Conservation (phyloP, 2,797 vertebrate species). For the Peromyscus aztecus region DNA sequence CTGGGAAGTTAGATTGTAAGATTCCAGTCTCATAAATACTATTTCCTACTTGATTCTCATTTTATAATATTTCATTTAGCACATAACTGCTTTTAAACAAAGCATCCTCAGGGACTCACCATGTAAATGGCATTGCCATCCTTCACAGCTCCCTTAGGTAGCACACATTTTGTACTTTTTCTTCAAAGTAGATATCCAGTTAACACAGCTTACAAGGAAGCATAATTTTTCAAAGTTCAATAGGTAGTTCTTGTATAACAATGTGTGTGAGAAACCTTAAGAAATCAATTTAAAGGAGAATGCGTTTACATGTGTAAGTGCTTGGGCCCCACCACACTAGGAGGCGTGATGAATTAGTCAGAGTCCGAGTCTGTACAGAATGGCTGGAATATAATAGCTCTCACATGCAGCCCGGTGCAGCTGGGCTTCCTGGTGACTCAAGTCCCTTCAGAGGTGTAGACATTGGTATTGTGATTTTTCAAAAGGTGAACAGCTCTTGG, state of each 20-base stretch:
- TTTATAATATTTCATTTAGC: background rate
- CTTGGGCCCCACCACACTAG: rapidly evolving
- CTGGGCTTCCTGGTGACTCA: background rate
- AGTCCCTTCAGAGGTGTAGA: slow-evolving; percentile 7
- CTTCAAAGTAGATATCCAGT: slow-evolving; percentile 13
- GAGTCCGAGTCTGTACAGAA: background rate
- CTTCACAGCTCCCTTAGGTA: background rate
- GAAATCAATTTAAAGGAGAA: background rate
- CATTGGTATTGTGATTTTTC: slow-evolving; percentile 38
- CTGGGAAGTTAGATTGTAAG: background rate
- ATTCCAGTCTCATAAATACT: background rate
- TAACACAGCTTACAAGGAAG: background rate
- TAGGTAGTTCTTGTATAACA: background rate
- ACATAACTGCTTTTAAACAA: background rate
- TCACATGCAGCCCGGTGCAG: background rate
- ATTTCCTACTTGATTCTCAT: background rate
- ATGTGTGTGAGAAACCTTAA: slow-evolving; percentile 21
- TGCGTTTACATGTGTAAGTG: background rate
- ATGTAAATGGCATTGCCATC: background rate
- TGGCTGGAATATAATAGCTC: background rate
- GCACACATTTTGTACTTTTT: background rate
- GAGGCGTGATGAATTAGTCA: background rate
- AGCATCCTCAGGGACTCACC: background rate
- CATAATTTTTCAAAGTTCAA: background rate
- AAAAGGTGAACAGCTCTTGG: slow-evolving; percentile 48